Base-by-base conservation (phyloP, 2,888 invertebrate genomes). In the Nomada ruficornis region DNA sequence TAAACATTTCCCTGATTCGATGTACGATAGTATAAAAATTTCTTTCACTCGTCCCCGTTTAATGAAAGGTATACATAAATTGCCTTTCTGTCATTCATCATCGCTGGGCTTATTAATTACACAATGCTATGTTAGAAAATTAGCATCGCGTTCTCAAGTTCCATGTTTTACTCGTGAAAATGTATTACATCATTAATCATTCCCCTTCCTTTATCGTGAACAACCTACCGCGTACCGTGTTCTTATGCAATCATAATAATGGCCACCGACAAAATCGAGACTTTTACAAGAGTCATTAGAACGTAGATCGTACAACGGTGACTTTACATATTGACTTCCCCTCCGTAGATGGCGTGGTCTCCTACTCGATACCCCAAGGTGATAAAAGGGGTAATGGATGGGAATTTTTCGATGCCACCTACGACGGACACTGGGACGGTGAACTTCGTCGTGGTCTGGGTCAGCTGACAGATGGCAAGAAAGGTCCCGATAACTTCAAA, bases 311-410 rank as follows among this genome's bases (percentile, higher is more conserved):
- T 26, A 50, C 54, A 42, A n/a, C 69, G 44, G 18, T 55, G 82
- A 73, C 59, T 71, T 57, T 50, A 71, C 74, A 54, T 69, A 55
- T 86, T 70, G 76, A 80, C 47, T 78, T 79, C 69, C 74, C 54
- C 50, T 52, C 76, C 76, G 36, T 86, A 94, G 98, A 97, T 91
- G 97, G 97, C 59, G 95, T 98, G 64, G 95, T 97, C 44, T 96
- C 97, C 80, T 98, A 98, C 94, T 96, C 97, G 72, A 97, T 98
- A 96, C 97, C 97, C 52, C 97, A 98, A 92, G 98, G 98, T n/a
- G 97, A 98, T 94, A 96, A 96, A 90, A 95, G 97, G 54, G 97
- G 97, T 84, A 96, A 96, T 86, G 92, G 91, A 86, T 96, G 98
- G 94, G 97, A 98, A 92, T 96, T 98, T 87, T 96, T 96, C 84